Evolutionary conservation across 1,140 invertebrate genomes (phyloP), one percentile per base, ranked within the genome.

Genomic region (Trypoxylus dichotomus): DNA sequence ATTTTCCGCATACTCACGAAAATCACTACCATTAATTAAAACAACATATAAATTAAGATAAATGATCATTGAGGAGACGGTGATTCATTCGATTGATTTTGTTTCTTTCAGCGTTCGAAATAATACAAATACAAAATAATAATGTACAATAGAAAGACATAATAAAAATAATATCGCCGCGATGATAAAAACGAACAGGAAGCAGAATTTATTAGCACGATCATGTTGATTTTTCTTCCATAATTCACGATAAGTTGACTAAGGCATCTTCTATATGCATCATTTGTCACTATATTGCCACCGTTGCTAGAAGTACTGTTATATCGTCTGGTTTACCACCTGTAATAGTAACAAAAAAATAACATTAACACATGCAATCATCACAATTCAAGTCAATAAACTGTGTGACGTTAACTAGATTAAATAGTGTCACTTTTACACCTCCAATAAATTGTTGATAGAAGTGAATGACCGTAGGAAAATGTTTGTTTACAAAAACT

Each of bases 241-340:
- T 68, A 68, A 68, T 68, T 68, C 24, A 29, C 60, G 60, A 8
- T 27, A 68, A 68, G 24, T 68, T 24, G 25, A 68, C 60, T 27
- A 68, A 68, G 24, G 60, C 60, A 68, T 24, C 1, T 68, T 68
- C 60, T 29, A 24, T 15, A 15, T 68, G 60, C 25, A 24, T 24
- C 8, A 2, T 29, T 24, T 25, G 60, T 74, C 41, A 74, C 41
- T 74, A 74, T 25, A 86, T 90, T 91, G 93, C 93, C 86, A 97
- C 94, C 79, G 95, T 95, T 81, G 95, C 95, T 82, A 99, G 90
- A 82, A 99, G 91, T 83, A 98, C 95, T 84, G 97, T 99, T 86
- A 99, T 98, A 88, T 99, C 97, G 86, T 99, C 97, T 72, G 96
- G 96, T 89, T 98, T 98, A 78, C 97, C 96, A 86, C 97, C 96